A percentile compares a stretch with the other conserved stretches of the same genome.
phyloP scores from a whole-genome alignment of 1,140 invertebrate species.

The Halyomorpha halys region DNA sequence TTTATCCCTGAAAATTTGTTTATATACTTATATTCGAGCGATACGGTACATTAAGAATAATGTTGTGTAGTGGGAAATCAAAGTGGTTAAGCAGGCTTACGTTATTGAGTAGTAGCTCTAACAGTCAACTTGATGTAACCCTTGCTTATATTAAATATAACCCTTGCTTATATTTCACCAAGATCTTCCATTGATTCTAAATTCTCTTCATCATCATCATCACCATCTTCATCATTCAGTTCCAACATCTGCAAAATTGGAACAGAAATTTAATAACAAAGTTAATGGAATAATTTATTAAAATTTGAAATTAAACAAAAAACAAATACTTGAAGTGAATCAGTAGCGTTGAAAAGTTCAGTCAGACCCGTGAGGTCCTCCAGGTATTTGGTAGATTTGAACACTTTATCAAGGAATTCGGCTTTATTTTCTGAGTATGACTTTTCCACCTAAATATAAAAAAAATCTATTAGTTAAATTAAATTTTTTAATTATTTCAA shows the following conservation, averaged over 20 bases:
- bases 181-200: neutral
- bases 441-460: slow-evolving; percentile 46
- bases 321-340: slow-evolving; percentile 32
- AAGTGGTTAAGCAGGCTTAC: no score
- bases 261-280: neutral
- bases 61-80: no score
- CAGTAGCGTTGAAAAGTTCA: slow-evolving; percentile 53
- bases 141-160: no score
- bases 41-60: no score
- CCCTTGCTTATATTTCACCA: no score
- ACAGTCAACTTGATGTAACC: no score
- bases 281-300: neutral
- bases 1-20: no score
- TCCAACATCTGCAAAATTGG: neutral
- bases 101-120: no score
- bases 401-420: slow-evolving; percentile 73
- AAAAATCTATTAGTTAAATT: no score
- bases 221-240: neutral
- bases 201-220: neutral
- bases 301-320: neutral
- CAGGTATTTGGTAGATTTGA: slow-evolving; percentile 72
- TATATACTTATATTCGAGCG: no score
- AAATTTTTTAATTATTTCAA: no score
- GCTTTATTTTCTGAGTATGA: slow-evolving; percentile 56
- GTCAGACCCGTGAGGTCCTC: slow-evolving; percentile 80